Evolutionary conservation across 2,797 vertebrate genomes (phyloP), one percentile per base, ranked within the genome.

Genomic region (Fundulus diaphanus): DNA sequence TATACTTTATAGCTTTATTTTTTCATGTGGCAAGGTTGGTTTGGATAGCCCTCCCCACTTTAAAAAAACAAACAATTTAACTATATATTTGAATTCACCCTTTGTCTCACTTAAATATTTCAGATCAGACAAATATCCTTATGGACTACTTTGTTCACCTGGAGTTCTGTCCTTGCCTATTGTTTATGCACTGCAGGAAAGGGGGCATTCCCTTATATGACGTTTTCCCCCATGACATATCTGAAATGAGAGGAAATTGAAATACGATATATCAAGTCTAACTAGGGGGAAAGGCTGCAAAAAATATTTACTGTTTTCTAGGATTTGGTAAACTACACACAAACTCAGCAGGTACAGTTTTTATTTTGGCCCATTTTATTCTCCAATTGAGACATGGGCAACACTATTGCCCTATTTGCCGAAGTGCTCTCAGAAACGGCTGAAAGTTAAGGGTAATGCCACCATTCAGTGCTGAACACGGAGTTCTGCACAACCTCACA

Each of bases 171-270:
- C 69, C 79, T 78, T 75, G 82, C 90, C 81, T 78, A 88, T 90
- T 91, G 87, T 90, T 88, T 74, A 92, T 80, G 72, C 40, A 35
- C 69, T 84, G 75, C 82, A 80, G 83, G 52, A 77, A 57, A 79
- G 61, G 20, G 29, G 24, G 68, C 78, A 72, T 82, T 85, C 73
- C 78, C 67, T 79, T 73, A 85, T 69, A 81, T 65, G 71, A 73
- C 72, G 65, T 18, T 71, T 70, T 70, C 66, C 42, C 72, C 67
- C 27, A 22, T 68, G 57, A 46, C 48, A 75, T 83, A 83, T 87
- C n/a, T n/a, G n/a, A n/a, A n/a, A n/a, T n/a, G n/a, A n/a, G n/a
- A n/a, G n/a, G n/a, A n/a, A n/a, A n/a, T n/a, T n/a, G n/a, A n/a
- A n/a, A n/a, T n/a, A n/a, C n/a, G n/a, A n/a, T n/a, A n/a, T n/a